Evolutionary conservation across 1,140 invertebrate species (phyloP), one percentile per base, ranked within the genome.

Genomic region (Heliothis subflexa): DNA sequence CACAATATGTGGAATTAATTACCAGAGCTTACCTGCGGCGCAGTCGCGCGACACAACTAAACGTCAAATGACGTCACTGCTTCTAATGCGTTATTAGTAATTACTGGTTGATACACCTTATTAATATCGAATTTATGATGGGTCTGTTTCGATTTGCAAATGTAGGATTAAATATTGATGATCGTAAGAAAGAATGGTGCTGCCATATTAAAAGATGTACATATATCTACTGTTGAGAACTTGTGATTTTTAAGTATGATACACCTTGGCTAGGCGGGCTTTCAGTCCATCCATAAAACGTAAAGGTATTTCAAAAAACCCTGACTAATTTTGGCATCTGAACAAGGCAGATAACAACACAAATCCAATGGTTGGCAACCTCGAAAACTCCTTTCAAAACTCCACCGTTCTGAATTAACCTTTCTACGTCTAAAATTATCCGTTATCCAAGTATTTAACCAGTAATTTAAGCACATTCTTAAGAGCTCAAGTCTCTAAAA

Each of bases 81-180:
- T 55, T 73, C 52, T 57, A 64, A 73, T 73, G 18, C 55, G 12
- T 73, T 47, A 73, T 73, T 73, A 45, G 4, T 73, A 73, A 73
- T 73, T 73, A 45, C 71, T 73, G 33, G 59, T 59, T 59, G 59
- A 55, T 59, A 49, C 55, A 73, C 55, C 33, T 61, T 61, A 73
- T 73, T 73, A 73, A 55, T 25, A 25, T 40, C 7, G 33, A 40
- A 40, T 40, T 40, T 40, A 28, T 33, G 49, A n/a, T n/a, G n/a
- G n/a, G n/a, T n/a, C n/a, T n/a, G 64, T 12, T 50, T 68, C 33
- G 21, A 47, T 68, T 52, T 25, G 33, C 33, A 40, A 40, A 40
- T 49, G 33, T 68, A 13, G 64, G 16, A 18, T 2, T 45, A 14
- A 40, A 40, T 7, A 9, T 40, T 40, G 33, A 40, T 40, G 33